Evolutionary conservation across 2,797 vertebrate genomes (phyloP).

Genomic region (Sardinella longiceps): DNA sequence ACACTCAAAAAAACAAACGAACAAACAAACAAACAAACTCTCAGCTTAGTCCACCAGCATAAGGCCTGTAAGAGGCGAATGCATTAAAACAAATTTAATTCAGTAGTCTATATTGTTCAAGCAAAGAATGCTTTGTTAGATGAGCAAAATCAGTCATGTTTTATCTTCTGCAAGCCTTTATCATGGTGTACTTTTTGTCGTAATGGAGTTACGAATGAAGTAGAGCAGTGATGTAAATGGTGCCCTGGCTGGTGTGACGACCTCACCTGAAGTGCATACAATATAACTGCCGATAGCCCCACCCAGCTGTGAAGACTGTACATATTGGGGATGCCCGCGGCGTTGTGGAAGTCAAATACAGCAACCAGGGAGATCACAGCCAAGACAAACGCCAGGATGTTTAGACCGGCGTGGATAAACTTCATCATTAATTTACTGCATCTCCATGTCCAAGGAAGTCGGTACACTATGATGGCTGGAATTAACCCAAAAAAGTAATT

Average conservation of each 20-base stretch:
- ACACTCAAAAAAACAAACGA: too few relatives aligned
- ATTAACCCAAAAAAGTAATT: not conserved
- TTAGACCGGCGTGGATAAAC: conserved; percentile 87
- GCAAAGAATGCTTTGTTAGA: not conserved
- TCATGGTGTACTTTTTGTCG: not conserved
- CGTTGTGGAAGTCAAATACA: conserved; percentile 90
- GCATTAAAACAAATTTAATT: not conserved
- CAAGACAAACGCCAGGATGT: conserved; percentile 77
- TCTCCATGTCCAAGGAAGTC: conserved; percentile 95
- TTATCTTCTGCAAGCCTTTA: not conserved
- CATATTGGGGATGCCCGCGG: conserved; percentile 86
- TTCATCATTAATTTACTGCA: conserved; percentile 93
- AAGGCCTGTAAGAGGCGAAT: not conserved
- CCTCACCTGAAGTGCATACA: conserved; percentile 87
- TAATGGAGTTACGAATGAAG: too few relatives aligned
- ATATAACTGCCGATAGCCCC: conserved; percentile 80
- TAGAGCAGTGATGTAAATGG: too few relatives aligned
- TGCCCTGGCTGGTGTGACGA: not conserved
- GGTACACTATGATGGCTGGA: conserved; percentile 92
- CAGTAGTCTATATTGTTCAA: not conserved
- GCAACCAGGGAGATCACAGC: conserved; percentile 84
- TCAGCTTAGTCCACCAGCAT: not conserved
- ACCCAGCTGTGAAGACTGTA: conserved; percentile 99
- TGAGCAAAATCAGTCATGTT: not conserved
- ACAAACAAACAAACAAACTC: not conserved